Conservation (phyloP, 2,113 vertebrate species). For the Clupea harengus region DNA sequence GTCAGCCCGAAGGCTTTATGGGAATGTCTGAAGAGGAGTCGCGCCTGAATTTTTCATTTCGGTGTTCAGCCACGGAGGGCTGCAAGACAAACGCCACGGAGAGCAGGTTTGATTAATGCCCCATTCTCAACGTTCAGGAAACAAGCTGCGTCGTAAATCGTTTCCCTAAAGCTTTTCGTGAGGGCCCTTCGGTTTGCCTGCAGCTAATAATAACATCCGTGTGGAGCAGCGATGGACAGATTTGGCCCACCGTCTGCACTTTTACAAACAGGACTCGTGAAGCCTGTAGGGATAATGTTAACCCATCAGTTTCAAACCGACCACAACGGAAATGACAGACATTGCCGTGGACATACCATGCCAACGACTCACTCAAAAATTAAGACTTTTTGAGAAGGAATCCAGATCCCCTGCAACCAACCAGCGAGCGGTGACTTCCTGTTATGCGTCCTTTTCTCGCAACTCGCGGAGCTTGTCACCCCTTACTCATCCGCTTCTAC, state of each 20-base stretch:
- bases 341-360: background rate
- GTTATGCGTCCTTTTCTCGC: background rate
- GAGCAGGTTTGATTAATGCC: background rate
- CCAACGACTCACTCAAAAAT: background rate
- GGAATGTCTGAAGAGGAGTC: background rate
- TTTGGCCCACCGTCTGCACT: background rate
- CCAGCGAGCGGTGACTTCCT: too few species aligned
- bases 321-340: background rate
- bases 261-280: background rate
- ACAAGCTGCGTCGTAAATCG: background rate
- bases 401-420: background rate
- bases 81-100: background rate
- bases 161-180: background rate
- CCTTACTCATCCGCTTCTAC: too few species aligned
- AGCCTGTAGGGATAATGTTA: too few species aligned
- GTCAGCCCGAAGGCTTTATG: background rate
- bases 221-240: background rate
- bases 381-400: background rate
- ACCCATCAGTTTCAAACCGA: background rate
- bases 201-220: background rate
- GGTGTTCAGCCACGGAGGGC: background rate
- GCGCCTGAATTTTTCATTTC: background rate
- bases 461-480: background rate
- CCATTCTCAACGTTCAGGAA: background rate
- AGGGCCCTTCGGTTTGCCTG: background rate